Base-by-base conservation (phyloP, 2,797 vertebrate genomes). In the Chromis chromis region DNA sequence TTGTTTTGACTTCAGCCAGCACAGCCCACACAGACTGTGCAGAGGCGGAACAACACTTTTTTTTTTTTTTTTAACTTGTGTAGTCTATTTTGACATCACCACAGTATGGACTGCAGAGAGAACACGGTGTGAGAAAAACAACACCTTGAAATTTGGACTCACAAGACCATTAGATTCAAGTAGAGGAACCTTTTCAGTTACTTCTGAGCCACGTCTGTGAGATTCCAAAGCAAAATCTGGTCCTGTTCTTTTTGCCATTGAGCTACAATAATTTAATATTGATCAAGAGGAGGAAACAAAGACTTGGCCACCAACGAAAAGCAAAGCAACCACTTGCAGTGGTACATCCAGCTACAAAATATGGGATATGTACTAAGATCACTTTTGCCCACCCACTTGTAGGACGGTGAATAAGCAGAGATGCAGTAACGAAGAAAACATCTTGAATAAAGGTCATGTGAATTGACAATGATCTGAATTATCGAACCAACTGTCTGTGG, bases 1-100 rank as follows among this genome's bases (percentile, higher is more conserved):
- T 90, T 91, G 82, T 91, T 90, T 88, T 81, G 67, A 90, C 76
- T 82, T 78, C 53, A 85, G 85, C 87, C 85, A 83, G 65, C 62
- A 62, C 16, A 65, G 69, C 86, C 83, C 87, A 89, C 88, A 82
- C 81, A 85, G 72, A 56, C 53, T 74, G 70, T 66, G 74, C 62
- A 71, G 71, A 83, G 73, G 79, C 33, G 72, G 52, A 82, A 67
- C 14, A 75, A 39, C 25, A 48, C 53, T 61, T 76, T 46, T 59
- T 17, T 67, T n/a, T 31, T 19, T 65, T 21, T 71, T 48, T 48
- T 54, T 9, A 54, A 62, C 39, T 42, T 70, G 44, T 66, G 39
- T 44, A 49, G 75, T 81, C 61, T 70, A 39, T 87, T 85, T 75
- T 88, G 76, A 87, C 80, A 86, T 73, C 10, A 17, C 48, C 54